phyloP scores from a whole-genome alignment of 2,113 vertebrate genomes.

The Phaetusa simplex region DNA sequence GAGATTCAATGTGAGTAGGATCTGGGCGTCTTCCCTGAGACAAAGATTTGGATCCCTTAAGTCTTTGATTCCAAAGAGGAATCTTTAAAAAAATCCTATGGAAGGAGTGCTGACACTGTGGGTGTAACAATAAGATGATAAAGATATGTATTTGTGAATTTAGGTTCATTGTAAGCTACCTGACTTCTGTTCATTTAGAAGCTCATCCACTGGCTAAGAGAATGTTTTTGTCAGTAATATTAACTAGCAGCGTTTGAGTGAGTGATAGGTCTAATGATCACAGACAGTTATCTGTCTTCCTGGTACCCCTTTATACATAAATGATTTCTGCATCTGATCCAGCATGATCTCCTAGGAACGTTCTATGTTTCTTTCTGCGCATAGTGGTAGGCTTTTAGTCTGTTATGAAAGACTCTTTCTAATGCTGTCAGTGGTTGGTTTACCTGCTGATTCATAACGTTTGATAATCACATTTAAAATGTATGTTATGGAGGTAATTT shows the following conservation, averaged over 20 bases:
- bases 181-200: neutral
- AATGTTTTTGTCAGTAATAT: neutral
- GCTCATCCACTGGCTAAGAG: neutral
- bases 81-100: neutral
- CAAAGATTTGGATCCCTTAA: neutral
- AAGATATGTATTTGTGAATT: neutral
- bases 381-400: neutral
- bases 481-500: neutral
- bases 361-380: neutral
- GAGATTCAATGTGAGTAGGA: neutral
- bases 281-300: neutral
- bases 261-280: neutral
- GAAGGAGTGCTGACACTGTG: neutral
- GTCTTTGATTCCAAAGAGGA: neutral
- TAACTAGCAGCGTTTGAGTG: neutral
- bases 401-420: neutral
- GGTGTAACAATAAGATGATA: neutral
- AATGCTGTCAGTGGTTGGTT: neutral
- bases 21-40: neutral
- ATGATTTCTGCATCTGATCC: neutral
- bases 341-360: neutral
- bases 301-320: neutral
- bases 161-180: neutral
- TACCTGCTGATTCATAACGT: neutral
- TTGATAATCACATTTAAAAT: neutral